phyloP scores from a whole-genome alignment of 2,888 invertebrate species.

The Kryphioiulus occultus region DNA sequence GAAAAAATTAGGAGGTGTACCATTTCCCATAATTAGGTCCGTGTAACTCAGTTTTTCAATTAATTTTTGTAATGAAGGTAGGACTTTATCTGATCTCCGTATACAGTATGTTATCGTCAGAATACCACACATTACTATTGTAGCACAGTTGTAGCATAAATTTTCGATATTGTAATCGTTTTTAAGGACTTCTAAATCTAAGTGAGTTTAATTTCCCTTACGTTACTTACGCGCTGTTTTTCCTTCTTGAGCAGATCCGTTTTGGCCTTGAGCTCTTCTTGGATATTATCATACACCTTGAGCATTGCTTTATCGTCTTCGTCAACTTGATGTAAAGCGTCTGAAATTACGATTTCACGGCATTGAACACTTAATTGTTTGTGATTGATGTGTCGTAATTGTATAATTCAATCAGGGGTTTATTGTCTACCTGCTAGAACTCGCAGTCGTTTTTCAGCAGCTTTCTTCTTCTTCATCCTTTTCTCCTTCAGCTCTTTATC shows the following conservation, averaged over 20 bases:
- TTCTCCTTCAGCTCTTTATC: constrained; percentile 76
- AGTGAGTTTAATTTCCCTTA: constrained; percentile 11
- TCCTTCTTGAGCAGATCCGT: constrained; percentile 73
- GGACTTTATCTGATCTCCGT: no score
- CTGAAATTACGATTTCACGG: constrained; percentile 56
- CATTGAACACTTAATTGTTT: background rate
- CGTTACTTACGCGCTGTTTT: constrained; percentile 68
- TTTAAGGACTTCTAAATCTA: constrained; percentile 42
- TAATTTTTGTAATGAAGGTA: no score
- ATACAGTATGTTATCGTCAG: no score
- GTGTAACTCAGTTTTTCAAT: no score
- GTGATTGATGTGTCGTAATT: background rate
- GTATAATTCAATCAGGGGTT: background rate
- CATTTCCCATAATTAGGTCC: no score
- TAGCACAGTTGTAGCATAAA: no score
- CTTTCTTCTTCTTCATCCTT: constrained; percentile 72
- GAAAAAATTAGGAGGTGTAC: no score
- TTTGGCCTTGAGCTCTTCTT: constrained; percentile 77
- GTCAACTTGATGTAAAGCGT: constrained; percentile 67
- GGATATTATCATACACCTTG: constrained; percentile 78
- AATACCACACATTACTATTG: no score
- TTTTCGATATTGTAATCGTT: background rate
- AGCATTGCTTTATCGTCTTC: constrained; percentile 75
- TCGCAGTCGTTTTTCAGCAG: constrained; percentile 71
- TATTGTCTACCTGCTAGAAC: constrained; percentile 60